Conservation (phyloP, 2,113 vertebrate genomes). For the Ammospiza caudacuta region DNA sequence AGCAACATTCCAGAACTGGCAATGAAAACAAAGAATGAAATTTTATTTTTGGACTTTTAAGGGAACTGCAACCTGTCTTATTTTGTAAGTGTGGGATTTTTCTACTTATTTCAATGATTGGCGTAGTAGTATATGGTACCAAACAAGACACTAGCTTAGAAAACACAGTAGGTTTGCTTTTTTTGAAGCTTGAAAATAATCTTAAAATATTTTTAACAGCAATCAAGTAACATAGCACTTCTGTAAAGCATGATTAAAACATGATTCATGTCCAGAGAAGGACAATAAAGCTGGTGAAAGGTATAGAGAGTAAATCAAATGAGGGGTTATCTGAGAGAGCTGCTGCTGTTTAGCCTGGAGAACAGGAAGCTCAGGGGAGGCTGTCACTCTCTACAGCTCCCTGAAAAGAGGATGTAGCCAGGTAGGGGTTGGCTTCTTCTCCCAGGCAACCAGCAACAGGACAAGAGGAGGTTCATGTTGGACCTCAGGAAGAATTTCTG, state of each 20-base stretch:
- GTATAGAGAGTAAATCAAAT: too few species aligned
- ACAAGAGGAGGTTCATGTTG: neutral
- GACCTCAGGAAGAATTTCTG: neutral
- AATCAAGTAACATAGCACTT: neutral
- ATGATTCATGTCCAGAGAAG: neutral
- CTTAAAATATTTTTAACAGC: neutral
- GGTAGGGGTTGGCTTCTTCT: neutral
- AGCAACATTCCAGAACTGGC: neutral
- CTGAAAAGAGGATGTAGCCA: neutral
- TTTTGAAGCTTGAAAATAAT: neutral
- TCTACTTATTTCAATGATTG: neutral
- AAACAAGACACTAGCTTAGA: neutral
- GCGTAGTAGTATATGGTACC: neutral
- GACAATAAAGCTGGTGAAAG: neutral
- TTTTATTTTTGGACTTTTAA: neutral
- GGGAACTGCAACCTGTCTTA: rapidly evolving
- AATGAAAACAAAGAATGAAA: neutral
- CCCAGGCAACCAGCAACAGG: neutral
- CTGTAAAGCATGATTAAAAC: neutral
- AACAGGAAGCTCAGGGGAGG: neutral
- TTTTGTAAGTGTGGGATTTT: neutral
- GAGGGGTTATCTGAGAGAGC: neutral
- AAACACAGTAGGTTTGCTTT: neutral
- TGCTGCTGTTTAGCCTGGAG: neutral
- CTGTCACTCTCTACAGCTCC: neutral